Evolutionary conservation across 2,113 vertebrate species (phyloP).

Genomic region (Abramis brama): DNA sequence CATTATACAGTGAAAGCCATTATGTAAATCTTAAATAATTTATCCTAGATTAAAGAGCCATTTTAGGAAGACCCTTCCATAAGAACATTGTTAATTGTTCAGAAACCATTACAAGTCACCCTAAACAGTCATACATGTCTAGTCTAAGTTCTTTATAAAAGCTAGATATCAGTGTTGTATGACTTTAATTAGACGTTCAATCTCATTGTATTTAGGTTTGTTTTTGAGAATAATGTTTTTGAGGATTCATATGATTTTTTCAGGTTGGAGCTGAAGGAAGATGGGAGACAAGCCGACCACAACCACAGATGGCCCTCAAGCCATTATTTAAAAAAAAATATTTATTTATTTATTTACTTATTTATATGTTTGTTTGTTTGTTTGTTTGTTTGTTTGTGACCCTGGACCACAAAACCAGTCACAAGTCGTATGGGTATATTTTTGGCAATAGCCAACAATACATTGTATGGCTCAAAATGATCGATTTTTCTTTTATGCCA

Average conservation of each 20-base stretch:
- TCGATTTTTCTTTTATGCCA: too few species aligned
- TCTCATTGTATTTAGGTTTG: neutral
- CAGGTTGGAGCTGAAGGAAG: neutral
- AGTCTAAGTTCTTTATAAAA: neutral
- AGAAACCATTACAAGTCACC: slow-evolving; percentile 18
- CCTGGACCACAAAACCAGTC: too few species aligned
- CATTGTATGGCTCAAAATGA: too few species aligned
- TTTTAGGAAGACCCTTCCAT: neutral
- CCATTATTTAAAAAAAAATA: too few species aligned
- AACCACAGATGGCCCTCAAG: too few species aligned
- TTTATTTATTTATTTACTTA: too few species aligned
- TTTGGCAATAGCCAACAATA: too few species aligned
- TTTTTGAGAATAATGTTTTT: neutral
- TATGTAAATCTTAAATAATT: slow-evolving; percentile 15
- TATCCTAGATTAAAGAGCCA: slow-evolving; percentile 22
- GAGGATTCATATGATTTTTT: neutral
- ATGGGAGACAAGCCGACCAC: neutral
- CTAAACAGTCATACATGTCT: slow-evolving; percentile 5
- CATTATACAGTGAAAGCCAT: slow-evolving; percentile 34
- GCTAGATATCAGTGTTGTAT: slow-evolving; percentile 1
- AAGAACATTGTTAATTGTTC: slow-evolving; percentile 16
- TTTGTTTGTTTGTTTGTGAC: too few species aligned
- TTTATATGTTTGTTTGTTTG: too few species aligned
- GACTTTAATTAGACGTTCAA: slow-evolving; percentile 22
- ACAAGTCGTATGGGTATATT: too few species aligned